A percentile compares a stretch with the other conserved stretches of the same genome.
phyloP scores from a whole-genome alignment of 2,888 invertebrate species.

The Mythimna impura region DNA sequence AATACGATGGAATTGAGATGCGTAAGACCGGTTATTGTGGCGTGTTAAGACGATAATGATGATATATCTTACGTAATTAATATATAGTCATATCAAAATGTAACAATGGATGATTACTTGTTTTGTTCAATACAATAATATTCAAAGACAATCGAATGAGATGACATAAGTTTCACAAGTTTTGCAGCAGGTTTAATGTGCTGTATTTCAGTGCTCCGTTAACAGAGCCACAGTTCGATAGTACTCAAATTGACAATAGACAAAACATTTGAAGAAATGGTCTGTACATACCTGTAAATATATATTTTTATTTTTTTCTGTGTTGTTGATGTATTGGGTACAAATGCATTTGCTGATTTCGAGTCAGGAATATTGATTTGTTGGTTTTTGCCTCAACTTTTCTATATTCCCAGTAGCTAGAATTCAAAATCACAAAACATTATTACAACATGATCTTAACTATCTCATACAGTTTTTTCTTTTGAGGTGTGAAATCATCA shows the following conservation, averaged over 20 bases:
- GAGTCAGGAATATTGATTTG: background rate
- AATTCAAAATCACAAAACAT: too few species aligned
- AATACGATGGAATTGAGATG: too few species aligned
- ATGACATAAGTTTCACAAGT: background rate
- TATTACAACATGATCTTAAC: too few species aligned
- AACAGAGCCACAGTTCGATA: background rate
- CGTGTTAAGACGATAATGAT: too few species aligned
- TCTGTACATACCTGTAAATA: slow-evolving; percentile 13
- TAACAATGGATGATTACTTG: slow-evolving; percentile 24
- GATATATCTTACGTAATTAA: background rate
- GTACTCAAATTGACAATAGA: too few species aligned
- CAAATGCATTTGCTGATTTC: background rate
- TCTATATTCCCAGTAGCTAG: background rate
- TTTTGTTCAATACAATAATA: slow-evolving; percentile 16
- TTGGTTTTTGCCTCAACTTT: background rate
- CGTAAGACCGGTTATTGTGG: too few species aligned
- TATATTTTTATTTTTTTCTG: background rate
- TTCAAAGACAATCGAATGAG: slow-evolving; percentile 2
- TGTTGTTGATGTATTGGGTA: fast-evolving
- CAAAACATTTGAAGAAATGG: background rate
- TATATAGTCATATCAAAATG: slow-evolving; percentile 2
- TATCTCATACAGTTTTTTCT: too few species aligned
- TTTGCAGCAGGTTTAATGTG: background rate
- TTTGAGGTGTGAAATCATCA: too few species aligned
- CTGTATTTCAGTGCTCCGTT: background rate